phyloP scores from a whole-genome alignment of 2,888 invertebrate genomes.

The Seira musarum region DNA sequence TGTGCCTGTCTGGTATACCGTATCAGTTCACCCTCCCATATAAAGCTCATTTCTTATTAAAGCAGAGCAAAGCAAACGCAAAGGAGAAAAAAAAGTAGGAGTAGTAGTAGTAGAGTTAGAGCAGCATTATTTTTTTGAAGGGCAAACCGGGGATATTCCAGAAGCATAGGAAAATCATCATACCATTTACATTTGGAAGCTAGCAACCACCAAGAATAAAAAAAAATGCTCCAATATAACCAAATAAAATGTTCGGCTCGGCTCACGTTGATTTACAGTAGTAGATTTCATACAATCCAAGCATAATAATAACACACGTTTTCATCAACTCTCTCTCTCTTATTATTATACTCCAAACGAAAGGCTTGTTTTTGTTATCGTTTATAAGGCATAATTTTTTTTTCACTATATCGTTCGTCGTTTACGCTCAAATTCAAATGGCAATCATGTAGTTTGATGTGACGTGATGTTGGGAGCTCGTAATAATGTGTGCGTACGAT shows the following conservation, averaged over 20 bases:
- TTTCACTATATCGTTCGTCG: too few relatives aligned
- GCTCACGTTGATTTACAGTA: neutral
- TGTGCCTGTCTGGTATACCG: neutral
- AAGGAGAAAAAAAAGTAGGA: neutral
- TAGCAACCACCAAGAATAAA: constrained; percentile 37
- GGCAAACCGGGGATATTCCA: constrained; percentile 53
- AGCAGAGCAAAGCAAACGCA: neutral
- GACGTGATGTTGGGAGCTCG: neutral
- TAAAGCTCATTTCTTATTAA: neutral
- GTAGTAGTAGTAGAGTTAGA: constrained; percentile 19
- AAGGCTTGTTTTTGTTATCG: constrained; percentile 10
- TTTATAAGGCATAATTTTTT: too few relatives aligned
- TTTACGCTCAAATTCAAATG: too few relatives aligned
- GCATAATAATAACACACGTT: neutral
- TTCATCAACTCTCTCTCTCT: neutral
- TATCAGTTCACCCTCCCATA: neutral
- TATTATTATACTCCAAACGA: neutral
- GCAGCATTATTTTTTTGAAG: constrained; percentile 38
- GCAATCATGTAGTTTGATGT: constrained; percentile 11
- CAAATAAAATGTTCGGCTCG: neutral
- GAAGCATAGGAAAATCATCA: constrained; percentile 40
- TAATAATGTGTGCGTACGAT: constrained; percentile 27
- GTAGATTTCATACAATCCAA: too few relatives aligned
- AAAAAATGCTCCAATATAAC: neutral
- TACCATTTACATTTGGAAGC: constrained; percentile 41